These are phyloP conservation scores for Lepus timidus DNA, from an alignment of 2,113 vertebrate genomes.

Conservation along the genomic window DNA sequence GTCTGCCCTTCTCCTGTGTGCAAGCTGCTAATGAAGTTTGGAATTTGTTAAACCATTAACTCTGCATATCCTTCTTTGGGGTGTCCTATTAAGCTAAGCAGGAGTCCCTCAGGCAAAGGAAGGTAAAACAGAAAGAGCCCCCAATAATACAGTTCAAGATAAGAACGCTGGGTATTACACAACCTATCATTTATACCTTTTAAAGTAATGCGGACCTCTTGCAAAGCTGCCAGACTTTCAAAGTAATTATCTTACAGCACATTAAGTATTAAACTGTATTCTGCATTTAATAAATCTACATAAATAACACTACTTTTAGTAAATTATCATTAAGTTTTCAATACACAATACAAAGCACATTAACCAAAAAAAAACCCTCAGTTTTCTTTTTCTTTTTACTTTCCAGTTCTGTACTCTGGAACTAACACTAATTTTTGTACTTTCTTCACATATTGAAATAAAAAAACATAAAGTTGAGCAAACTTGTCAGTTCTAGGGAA, in stretches of 20 bases:
- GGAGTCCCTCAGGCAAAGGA: not conserved
- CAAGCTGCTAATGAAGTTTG: conserved; percentile 4
- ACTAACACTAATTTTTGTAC: conserved; percentile 16
- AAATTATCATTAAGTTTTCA: conserved; percentile 57
- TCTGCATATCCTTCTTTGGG: conserved; percentile 31
- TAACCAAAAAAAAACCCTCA: not conserved
- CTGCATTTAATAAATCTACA: conserved; percentile 48
- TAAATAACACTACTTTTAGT: conserved; percentile 45
- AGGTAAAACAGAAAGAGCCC: conserved; percentile 17
- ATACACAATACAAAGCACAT: conserved; percentile 26
- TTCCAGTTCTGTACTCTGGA: conserved; percentile 41
- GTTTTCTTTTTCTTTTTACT: not conserved
- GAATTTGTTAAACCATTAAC: conserved; percentile 64
- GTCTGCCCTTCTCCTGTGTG: not conserved
- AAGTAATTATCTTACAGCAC: conserved; percentile 18
- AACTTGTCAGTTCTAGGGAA: not conserved
- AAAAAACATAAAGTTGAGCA: conserved; percentile 37
- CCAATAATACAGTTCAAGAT: not conserved
- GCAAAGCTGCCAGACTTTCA: not conserved
- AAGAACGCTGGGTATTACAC: not conserved
- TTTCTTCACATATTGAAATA: not conserved
- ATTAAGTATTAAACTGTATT: conserved; percentile 38
- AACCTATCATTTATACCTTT: conserved; percentile 56
- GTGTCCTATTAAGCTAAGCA: conserved; percentile 29
- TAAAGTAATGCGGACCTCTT: conserved; percentile 33